Base-by-base conservation (phyloP, 2,113 vertebrate genomes). In the Cyanoliseus patagonus region DNA sequence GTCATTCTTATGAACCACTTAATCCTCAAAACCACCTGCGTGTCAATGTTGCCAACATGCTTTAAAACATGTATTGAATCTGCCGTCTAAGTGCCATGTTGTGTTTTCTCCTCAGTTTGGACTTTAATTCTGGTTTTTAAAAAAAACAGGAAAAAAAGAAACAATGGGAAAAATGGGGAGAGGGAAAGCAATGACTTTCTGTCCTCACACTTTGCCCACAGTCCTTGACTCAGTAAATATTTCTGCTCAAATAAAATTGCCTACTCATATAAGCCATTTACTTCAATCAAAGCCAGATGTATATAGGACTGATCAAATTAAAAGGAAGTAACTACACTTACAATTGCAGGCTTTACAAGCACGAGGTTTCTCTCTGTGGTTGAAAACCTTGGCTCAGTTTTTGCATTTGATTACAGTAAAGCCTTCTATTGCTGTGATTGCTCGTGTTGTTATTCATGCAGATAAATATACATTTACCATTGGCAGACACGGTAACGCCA, bases 221-320 rank as follows among this genome's bases (percentile, higher is more conserved):
- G 23, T 53, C 67, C 72, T 91, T 77, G 84, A 76, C 73, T 88
- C 80, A 70, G 53, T 31, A 64, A 80, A 61, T 88, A 83, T 51
- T 81, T 83, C 62, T 8, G 6, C 57, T 88, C 57, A 90, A 92
- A 75, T 92, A 88, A 75, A 90, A 92, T 47, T 20, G 23, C 47
- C 33, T 78, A 63, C 88, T 92, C 35, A 44, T 61, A 70, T 20
- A 83, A 74, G 53, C 75, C 49, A 80, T 59, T 86, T 88, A 83
- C 49, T 81, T 93, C 79, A 94, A 93, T 94, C 72, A 92, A 88
- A 94, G 51, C 55, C 94, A 97, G 72, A 96, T 93, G 93, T 66
- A 86, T 86, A 51, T 4, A 88, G 55, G 88, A 78, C 37, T 78
- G 94, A 90, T 78, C 68, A 92, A 92, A 95, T 92, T 83, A 92